Base-by-base conservation (phyloP, 2,797 vertebrate genomes). In the Hirundo rustica region DNA sequence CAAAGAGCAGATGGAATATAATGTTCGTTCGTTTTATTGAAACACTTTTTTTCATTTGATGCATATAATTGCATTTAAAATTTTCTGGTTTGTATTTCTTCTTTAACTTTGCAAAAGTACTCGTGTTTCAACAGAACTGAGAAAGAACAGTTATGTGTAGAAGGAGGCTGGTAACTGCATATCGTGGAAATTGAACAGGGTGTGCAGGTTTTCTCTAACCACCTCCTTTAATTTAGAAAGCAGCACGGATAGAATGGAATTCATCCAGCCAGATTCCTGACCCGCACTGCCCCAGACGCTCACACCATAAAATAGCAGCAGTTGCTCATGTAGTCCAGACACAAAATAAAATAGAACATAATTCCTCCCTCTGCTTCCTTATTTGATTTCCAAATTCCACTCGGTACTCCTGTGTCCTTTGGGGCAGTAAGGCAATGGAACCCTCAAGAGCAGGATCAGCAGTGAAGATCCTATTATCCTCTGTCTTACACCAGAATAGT, bases 161-260 rank as follows among this genome's bases (percentile, higher is more conserved):
- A 85, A 85, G 45, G 70, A 65, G 88, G 65, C 89, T 78, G 60
- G 54, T 76, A 88, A 83, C 40, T 81, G 64, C 27, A 3, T 76
- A 71, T 88, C 83, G 53, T 77, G 32, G 87, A 67, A 91, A 58
- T 42, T 80, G 71, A 67, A 20, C 32, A 72, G 65, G 76, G 12
- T 50, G 42, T 83, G 77, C 60, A 90, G 88, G 66, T 70, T 94
- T 89, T 91, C 88, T 91, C 76, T 60, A 53, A 40, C 60, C 82
- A 95, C 71, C 75, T 96, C 82, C 93, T 96, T 97, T 97, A 97
- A 97, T 98, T 96, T 95, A 95, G 89, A 96, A 95, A 97, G 85
- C 82, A 80, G 58, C 38, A 82, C 5, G 80, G 78, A 74, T 84
- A 89, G 91, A 74, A 51, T 83, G 86, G 88, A 94, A 88, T 87